Evolutionary conservation across 2,888 invertebrate genomes (phyloP).

Genomic region (Suillia variegata): DNA sequence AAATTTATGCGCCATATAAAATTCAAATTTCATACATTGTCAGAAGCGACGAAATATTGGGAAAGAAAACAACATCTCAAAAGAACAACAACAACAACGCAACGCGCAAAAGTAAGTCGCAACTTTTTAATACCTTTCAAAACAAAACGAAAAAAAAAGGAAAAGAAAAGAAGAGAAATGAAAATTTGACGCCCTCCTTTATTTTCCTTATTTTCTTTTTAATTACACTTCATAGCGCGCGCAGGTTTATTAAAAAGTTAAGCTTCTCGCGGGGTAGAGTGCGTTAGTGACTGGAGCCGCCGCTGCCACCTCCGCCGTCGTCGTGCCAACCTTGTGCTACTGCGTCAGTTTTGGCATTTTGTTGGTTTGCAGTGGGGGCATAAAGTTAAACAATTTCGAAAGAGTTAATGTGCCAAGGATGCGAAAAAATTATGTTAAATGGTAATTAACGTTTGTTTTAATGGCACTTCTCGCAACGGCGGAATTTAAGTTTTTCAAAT

Average conservation of each 20-base stretch:
- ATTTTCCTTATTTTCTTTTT: constrained; percentile 3
- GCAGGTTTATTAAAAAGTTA: constrained; percentile 24
- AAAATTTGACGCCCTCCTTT: background rate
- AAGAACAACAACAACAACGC: too few relatives aligned
- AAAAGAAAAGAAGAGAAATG: constrained; percentile 6
- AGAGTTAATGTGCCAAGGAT: constrained; percentile 10
- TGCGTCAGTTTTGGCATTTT: too few relatives aligned
- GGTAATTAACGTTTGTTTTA: constrained; percentile 32
- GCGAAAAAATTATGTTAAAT: constrained; percentile 21
- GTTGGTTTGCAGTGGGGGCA: too few relatives aligned
- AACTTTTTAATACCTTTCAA: too few relatives aligned
- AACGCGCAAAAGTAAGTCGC: too few relatives aligned
- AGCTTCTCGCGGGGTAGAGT: constrained; percentile 3
- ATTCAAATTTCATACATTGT: too few relatives aligned
- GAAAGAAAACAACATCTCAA: too few relatives aligned
- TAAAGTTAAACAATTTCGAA: background rate
- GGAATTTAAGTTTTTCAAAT: background rate
- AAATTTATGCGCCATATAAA: background rate
- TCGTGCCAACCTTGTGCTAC: too few relatives aligned
- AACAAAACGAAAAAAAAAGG: background rate
- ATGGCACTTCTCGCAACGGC: constrained; percentile 22
- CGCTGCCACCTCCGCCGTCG: too few relatives aligned
- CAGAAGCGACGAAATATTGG: too few relatives aligned
- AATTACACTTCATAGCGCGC: constrained; percentile 19
- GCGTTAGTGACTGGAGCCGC: too few relatives aligned